Conservation (phyloP, 2,888 invertebrate species). For the Watsonalla cultraria region DNA sequence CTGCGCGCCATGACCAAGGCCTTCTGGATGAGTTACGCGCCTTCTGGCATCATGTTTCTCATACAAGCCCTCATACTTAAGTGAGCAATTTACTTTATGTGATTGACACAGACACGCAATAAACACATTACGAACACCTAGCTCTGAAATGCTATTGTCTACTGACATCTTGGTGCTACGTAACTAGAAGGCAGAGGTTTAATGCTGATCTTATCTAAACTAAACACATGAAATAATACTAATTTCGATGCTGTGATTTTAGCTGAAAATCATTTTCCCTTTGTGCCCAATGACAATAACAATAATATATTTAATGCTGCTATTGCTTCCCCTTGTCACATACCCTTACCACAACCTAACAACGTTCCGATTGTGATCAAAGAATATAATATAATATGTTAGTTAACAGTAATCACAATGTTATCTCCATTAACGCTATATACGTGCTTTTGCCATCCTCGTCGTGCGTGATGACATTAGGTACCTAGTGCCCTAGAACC, state of each 20-base stretch:
- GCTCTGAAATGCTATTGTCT: background rate
- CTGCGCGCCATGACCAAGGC: constrained; percentile 82
- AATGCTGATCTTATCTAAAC: too few species aligned
- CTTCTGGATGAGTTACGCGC: constrained; percentile 83
- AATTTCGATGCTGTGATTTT: too few species aligned
- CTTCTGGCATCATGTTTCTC: constrained; percentile 81
- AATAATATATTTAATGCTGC: too few species aligned
- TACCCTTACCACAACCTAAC: background rate
- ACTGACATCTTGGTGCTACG: background rate
- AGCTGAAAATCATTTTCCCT: too few species aligned
- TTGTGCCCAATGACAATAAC: too few species aligned
- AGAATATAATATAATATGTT: background rate
- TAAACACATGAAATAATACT: too few species aligned
- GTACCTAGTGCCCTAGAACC: background rate
- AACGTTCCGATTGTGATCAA: background rate
- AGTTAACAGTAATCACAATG: too few species aligned
- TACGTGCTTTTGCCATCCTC: background rate
- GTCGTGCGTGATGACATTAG: background rate
- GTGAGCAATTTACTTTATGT: constrained; percentile 42
- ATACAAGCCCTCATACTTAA: constrained; percentile 75
- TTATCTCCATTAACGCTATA: too few species aligned
- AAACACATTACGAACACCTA: constrained; percentile 18
- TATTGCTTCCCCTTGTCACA: too few species aligned
- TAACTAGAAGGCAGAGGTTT: too few species aligned
- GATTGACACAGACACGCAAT: constrained; percentile 25